These are phyloP conservation scores for Sycophaga agraensis DNA, from an alignment of 1,140 invertebrate species.

Conservation along the genomic window DNA sequence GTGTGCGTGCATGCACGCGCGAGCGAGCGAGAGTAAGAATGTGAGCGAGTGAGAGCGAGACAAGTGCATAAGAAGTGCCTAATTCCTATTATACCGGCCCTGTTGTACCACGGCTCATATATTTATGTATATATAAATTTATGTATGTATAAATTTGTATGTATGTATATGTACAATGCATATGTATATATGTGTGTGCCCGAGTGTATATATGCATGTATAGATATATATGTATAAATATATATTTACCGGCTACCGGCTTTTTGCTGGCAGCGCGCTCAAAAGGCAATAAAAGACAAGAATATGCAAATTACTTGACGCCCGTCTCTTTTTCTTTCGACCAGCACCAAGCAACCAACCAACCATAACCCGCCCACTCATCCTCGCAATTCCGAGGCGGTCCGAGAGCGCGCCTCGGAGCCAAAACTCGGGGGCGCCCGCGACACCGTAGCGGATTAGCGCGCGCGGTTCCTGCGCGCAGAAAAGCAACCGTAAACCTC, in stretches of 20 bases:
- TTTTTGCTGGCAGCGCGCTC: slow-evolving; percentile 14
- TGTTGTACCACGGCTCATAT: background rate
- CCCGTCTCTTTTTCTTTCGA: slow-evolving; percentile 5
- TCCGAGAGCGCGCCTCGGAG: no score
- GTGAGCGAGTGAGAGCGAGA: background rate
- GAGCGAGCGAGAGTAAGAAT: slow-evolving; percentile 1
- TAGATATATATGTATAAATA: slow-evolving; percentile 6
- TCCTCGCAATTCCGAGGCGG: no score
- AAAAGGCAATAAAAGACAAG: slow-evolving; percentile 9
- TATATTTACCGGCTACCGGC: slow-evolving; percentile 17
- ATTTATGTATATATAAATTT: no score
- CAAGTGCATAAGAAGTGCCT: slow-evolving; percentile 1
- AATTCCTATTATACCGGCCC: background rate
- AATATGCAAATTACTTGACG: slow-evolving; percentile 11
- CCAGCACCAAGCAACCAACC: no score
- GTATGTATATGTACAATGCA: no score
- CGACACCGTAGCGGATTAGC: no score
- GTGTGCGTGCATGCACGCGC: background rate
- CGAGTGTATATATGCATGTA: background rate
- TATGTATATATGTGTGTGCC: no score
- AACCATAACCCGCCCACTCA: no score
- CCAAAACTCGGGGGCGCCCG: no score
- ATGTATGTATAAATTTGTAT: no score
- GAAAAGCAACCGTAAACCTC: slow-evolving; percentile 14
- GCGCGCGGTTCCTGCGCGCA: background rate